phyloP scores from a whole-genome alignment of 2,113 vertebrate genomes.

The Tragelaphus strepsiceros region DNA sequence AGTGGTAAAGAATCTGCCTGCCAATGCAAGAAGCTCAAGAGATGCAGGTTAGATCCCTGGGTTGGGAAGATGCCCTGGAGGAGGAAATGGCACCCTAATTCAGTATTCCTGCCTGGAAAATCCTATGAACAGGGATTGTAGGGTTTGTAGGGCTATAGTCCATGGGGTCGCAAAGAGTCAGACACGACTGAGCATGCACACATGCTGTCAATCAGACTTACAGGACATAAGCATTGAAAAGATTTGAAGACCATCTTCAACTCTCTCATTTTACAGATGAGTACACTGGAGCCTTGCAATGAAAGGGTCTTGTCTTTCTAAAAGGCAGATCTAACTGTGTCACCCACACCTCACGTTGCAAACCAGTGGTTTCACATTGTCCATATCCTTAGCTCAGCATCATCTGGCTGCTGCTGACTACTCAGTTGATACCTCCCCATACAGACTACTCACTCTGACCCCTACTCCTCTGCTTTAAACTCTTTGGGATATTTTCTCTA shows the following conservation, averaged over 20 bases:
- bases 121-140: background rate
- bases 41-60: background rate
- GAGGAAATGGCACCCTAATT: background rate
- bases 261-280: background rate
- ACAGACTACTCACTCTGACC: background rate
- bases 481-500: background rate
- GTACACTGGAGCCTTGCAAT: background rate
- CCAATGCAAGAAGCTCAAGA: background rate
- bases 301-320: background rate
- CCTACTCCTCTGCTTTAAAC: background rate
- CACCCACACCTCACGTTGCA: background rate
- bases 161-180: background rate
- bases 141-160: background rate
- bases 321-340: background rate
- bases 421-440: background rate
- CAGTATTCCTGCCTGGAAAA: background rate
- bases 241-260: background rate
- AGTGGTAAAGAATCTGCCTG: background rate
- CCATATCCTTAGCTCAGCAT: background rate
- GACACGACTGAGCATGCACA: background rate
- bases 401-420: background rate
- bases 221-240: background rate
- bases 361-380: background rate
- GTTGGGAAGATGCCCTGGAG: background rate
- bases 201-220: background rate